Percentiles rank a stretch among this genome's conserved stretches.
phyloP scores from a whole-genome alignment of 2,113 vertebrate species.

The Chloebia gouldiae region DNA sequence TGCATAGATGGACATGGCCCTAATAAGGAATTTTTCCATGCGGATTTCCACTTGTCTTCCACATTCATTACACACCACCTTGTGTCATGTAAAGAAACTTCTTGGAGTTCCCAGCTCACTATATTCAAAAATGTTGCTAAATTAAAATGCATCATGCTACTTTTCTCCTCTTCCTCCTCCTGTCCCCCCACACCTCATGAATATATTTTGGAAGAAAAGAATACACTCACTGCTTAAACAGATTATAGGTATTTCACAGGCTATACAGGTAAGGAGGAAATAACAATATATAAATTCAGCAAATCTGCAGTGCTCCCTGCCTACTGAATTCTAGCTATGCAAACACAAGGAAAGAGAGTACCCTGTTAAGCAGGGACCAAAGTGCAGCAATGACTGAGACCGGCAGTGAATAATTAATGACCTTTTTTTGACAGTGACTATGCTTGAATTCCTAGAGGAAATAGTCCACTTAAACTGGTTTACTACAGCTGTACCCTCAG shows the following conservation, averaged over 20 bases:
- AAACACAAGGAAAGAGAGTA: background rate
- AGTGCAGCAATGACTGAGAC: background rate
- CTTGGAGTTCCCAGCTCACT: background rate
- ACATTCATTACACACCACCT: background rate
- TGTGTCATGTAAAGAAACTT: background rate
- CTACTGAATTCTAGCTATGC: background rate
- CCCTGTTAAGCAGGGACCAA: background rate
- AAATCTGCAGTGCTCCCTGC: background rate
- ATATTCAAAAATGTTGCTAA: background rate
- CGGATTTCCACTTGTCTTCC: background rate
- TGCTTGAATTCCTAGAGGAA: background rate
- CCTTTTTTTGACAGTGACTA: background rate
- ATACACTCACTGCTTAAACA: background rate
- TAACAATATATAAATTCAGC: background rate
- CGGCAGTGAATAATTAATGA: background rate
- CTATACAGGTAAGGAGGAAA: background rate
- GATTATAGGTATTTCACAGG: background rate
- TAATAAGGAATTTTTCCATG: background rate
- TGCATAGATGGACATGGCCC: fast-evolving
- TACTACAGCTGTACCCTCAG: background rate
- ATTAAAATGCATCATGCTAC: background rate
- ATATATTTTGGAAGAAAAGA: background rate
- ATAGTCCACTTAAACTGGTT: background rate
- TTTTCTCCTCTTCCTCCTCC: background rate
- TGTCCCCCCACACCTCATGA: background rate